phyloP scores from a whole-genome alignment of 2,113 vertebrate genomes.

The Prunella himalayana region DNA sequence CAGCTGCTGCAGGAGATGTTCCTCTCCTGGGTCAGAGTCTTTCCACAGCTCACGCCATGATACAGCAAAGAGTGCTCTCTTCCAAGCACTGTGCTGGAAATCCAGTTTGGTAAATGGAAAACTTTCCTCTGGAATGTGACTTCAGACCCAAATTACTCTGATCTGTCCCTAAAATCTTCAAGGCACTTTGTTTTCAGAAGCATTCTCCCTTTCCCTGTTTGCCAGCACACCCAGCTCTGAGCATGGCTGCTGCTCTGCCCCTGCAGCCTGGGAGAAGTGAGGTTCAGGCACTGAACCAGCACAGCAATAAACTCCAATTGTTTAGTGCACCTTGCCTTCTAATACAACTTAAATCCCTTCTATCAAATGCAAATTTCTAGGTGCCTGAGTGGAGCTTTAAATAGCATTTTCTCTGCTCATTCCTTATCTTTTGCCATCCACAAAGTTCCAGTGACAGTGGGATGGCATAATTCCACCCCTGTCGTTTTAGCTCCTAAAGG shows the following conservation, averaged over 20 bases:
- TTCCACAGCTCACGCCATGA: background rate
- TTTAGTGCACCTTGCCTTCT: conserved; percentile 60
- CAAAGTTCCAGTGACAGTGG: conserved; percentile 39
- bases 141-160: background rate
- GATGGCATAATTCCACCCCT: conserved; percentile 14
- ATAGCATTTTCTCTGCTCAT: conserved; percentile 32
- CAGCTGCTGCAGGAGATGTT: conserved; percentile 10
- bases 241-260: background rate
- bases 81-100: background rate
- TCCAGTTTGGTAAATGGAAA: background rate
- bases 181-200: background rate
- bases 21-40: background rate
- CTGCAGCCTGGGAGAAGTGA: conserved; percentile 39
- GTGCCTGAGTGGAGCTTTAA: conserved; percentile 47
- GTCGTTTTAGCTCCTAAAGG: background rate
- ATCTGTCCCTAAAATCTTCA: background rate
- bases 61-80: background rate
- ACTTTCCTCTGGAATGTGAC: background rate
- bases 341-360: conserved; percentile 62
- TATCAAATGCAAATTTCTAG: conserved; percentile 62
- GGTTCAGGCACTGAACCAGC: conserved; percentile 55
- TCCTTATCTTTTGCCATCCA: conserved; percentile 59
- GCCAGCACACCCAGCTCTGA: background rate
- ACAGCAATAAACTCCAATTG: conserved; percentile 54
- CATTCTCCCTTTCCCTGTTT: background rate